phyloP scores from a whole-genome alignment of 2,797 vertebrate species.

The Paramormyrops hopkinsi region DNA sequence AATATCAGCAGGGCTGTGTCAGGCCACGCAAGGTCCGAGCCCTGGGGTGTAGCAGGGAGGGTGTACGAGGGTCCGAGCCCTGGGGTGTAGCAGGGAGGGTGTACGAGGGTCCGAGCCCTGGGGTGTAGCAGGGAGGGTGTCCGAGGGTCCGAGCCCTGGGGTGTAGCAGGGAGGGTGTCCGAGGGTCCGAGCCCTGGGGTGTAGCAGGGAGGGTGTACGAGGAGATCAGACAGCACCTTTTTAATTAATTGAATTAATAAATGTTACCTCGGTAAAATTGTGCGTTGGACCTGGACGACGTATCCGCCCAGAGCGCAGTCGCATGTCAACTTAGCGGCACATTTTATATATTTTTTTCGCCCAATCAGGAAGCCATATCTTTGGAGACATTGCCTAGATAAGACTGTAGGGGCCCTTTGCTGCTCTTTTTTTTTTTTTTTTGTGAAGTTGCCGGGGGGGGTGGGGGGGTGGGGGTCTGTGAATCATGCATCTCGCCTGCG shows the following conservation, averaged over 20 bases:
- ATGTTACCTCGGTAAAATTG: neutral
- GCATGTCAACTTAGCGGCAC: neutral
- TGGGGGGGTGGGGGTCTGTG: neutral
- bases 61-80: too few species aligned
- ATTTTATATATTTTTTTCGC: neutral
- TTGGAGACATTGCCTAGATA: neutral
- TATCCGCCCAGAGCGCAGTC: neutral
- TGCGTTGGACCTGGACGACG: neutral
- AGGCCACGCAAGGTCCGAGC: neutral
- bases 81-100: too few species aligned
- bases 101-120: too few species aligned
- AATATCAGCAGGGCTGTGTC: constrained; percentile 64
- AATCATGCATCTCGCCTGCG: constrained; percentile 13
- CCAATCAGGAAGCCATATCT: neutral
- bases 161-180: too few species aligned
- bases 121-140: too few species aligned
- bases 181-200: neutral
- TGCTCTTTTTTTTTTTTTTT: neutral
- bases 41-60: neutral
- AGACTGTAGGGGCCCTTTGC: neutral
- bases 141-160: too few species aligned
- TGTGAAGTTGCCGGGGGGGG: neutral
- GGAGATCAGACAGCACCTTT: neutral
- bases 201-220: neutral
- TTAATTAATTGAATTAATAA: neutral